These are phyloP conservation scores for Stenurella melanura DNA, from an alignment of 2,888 invertebrate genomes.

Conservation along the genomic window DNA sequence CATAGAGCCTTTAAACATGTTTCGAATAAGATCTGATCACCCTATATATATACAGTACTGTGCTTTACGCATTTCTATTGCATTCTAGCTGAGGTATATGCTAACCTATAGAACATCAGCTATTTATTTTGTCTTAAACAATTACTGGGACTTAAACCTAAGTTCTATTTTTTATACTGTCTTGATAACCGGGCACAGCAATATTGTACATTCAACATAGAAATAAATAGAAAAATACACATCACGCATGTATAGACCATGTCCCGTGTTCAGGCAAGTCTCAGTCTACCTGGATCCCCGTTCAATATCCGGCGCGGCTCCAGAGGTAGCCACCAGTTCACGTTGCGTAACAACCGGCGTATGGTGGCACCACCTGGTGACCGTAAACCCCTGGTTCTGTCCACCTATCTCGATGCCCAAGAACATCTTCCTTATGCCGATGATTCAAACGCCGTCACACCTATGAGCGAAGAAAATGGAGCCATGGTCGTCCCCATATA, in stretches of 20 bases:
- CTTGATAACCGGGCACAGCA: constrained; percentile 11
- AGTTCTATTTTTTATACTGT: constrained; percentile 4
- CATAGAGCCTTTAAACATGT: too few species aligned
- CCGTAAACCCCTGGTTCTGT: constrained; percentile 93
- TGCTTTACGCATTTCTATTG: too few species aligned
- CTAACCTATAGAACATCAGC: too few species aligned
- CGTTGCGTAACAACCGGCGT: constrained; percentile 88
- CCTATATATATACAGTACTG: too few species aligned
- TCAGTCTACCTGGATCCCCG: constrained; percentile 97
- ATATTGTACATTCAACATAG: constrained; percentile 10
- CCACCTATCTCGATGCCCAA: constrained; percentile 94
- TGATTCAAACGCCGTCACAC: constrained; percentile 97
- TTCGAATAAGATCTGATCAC: too few species aligned
- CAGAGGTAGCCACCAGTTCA: constrained; percentile 94
- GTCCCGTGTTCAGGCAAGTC: constrained; percentile 86
- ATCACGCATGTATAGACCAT: constrained; percentile 71
- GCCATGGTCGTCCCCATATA: constrained; percentile 95
- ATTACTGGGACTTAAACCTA: not conserved
- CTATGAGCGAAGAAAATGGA: constrained; percentile 98
- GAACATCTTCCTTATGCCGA: constrained; percentile 98
- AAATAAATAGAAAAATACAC: constrained; percentile 51
- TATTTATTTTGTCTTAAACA: too few species aligned
- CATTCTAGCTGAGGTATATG: too few species aligned
- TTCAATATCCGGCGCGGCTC: constrained; percentile 94
- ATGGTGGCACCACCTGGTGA: constrained; percentile 89